These are phyloP conservation scores for Meiosimyza platycephala DNA, from an alignment of 2,888 invertebrate genomes.

Conservation along the genomic window DNA sequence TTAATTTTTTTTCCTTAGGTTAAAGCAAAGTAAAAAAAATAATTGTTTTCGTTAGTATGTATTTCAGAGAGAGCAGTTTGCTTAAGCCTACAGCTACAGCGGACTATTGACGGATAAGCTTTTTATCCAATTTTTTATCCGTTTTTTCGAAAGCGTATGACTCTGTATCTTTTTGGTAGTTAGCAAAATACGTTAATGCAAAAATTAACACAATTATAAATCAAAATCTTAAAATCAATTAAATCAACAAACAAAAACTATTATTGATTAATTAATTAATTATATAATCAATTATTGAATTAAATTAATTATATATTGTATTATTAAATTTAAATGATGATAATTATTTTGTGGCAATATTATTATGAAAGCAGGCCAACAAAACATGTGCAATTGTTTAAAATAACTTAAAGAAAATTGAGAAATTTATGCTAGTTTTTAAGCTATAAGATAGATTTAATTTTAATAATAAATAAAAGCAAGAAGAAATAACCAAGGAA, in stretches of 20 bases:
- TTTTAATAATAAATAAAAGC: too few relatives aligned
- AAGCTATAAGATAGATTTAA: too few relatives aligned
- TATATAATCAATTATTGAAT: constrained; percentile 26
- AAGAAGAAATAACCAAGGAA: too few relatives aligned
- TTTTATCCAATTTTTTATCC: background rate
- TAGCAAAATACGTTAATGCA: constrained; percentile 58
- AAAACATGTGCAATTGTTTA: constrained; percentile 34
- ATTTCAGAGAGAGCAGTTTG: too few relatives aligned
- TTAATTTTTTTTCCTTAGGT: too few relatives aligned
- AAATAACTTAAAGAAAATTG: constrained; percentile 3
- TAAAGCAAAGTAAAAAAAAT: too few relatives aligned
- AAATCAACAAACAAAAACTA: constrained; percentile 1
- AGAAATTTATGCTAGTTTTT: too few relatives aligned
- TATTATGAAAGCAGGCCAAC: constrained; percentile 24
- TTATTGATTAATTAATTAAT: constrained; percentile 24
- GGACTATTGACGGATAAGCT: too few relatives aligned
- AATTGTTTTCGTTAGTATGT: too few relatives aligned
- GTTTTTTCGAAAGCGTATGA: background rate
- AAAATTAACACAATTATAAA: constrained; percentile 50
- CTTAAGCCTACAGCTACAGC: too few relatives aligned
- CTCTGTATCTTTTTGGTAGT: constrained; percentile 47
- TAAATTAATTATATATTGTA: constrained; percentile 15
- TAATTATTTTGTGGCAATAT: constrained; percentile 21
- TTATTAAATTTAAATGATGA: constrained; percentile 9
- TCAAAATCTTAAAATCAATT: constrained; percentile 32